Conservation (phyloP, 2,888 invertebrate genomes). For the Eristalis intricaria region DNA sequence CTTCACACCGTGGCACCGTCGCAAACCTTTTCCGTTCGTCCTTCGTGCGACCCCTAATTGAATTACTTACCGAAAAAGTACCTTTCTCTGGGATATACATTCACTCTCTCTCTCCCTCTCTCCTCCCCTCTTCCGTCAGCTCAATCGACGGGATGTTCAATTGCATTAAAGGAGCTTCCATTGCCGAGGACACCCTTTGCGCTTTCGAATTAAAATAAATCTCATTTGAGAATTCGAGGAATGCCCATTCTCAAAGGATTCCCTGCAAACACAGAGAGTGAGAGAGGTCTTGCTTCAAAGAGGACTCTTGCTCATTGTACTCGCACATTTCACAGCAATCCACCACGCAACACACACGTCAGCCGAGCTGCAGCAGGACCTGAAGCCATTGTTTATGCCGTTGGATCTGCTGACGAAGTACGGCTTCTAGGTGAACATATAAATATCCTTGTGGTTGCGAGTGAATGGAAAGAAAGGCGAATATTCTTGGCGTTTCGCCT, state of each 20-base stretch:
- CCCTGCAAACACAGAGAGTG: background rate
- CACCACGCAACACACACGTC: too few relatives aligned
- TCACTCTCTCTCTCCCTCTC: background rate
- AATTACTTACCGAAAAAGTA: constrained; percentile 3
- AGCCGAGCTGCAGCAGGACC: too few relatives aligned
- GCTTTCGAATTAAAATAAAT: background rate
- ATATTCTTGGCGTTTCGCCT: background rate
- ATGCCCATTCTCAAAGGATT: background rate
- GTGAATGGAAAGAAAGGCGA: background rate
- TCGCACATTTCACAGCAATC: background rate
- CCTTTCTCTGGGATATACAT: background rate
- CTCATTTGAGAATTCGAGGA: constrained; percentile 11
- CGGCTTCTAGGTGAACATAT: background rate
- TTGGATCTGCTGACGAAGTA: background rate
- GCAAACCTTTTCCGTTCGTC: background rate
- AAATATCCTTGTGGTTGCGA: background rate
- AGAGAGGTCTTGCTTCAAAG: background rate
- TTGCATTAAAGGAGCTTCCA: background rate
- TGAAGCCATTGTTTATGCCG: background rate
- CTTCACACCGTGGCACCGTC: background rate
- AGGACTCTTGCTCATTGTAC: background rate
- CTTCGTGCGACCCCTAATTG: background rate
- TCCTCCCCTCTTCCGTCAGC: background rate
- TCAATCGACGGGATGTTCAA: too few relatives aligned
- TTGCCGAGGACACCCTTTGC: background rate